These are phyloP conservation scores for Drosophila monieri DNA, from an alignment of 2,888 invertebrate genomes.

Conservation along the genomic window DNA sequence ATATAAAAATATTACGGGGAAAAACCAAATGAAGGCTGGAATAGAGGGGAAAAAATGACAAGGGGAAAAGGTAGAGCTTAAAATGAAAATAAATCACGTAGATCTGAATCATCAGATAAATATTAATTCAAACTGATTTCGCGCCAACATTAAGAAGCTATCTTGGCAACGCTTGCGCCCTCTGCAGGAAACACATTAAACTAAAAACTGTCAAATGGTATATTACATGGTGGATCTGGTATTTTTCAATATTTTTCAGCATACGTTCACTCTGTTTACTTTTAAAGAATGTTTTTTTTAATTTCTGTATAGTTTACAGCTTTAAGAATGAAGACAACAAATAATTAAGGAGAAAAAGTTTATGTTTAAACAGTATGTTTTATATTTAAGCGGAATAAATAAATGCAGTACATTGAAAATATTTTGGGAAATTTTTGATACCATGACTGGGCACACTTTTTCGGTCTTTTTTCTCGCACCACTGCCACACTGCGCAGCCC, in stretches of 20 bases:
- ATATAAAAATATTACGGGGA: no score
- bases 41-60: no score
- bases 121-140: neutral
- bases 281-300: neutral
- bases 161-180: conserved; percentile 34
- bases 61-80: neutral
- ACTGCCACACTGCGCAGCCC: conserved; percentile 58
- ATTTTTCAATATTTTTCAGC: neutral
- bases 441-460: neutral
- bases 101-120: neutral
- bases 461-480: neutral
- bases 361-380: neutral
- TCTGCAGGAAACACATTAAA: conserved; percentile 5
- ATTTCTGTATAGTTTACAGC: neutral
- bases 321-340: neutral
- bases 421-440: neutral
- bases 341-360: neutral
- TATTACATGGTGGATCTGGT: neutral
- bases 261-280: neutral
- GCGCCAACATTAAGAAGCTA: neutral
- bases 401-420: neutral
- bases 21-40: no score
- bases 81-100: neutral
- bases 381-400: neutral
- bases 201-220: neutral